phyloP scores from a whole-genome alignment of 2,888 invertebrate species.

The Mimas tiliae region DNA sequence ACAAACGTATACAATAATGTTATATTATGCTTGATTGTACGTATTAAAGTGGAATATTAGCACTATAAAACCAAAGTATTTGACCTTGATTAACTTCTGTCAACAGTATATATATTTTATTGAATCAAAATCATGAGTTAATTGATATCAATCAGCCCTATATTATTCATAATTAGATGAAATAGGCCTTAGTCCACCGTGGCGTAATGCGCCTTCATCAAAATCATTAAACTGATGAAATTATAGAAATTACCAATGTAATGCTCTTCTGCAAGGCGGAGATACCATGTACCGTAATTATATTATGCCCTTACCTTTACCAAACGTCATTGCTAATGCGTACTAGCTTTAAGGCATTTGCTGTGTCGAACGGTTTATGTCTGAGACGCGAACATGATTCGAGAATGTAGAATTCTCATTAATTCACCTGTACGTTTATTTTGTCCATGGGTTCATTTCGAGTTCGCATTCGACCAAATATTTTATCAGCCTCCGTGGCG shows the following conservation, averaged over 20 bases:
- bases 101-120: not conserved
- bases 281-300: not conserved
- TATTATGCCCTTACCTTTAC: not conserved
- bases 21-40: not conserved
- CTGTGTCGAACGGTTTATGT: not conserved
- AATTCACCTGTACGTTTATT: not conserved
- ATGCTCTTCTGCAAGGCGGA: not conserved
- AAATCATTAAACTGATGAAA: not conserved
- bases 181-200: too few relatives aligned
- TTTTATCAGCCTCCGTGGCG: too few relatives aligned
- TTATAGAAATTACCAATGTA: not conserved
- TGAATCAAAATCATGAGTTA: too few relatives aligned
- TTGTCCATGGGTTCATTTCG: not conserved
- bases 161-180: too few relatives aligned
- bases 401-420: not conserved
- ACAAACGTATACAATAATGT: not conserved
- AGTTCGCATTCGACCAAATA: too few relatives aligned
- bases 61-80: conserved; percentile 15
- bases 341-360: conserved; percentile 15
- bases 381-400: not conserved
- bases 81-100: not conserved
- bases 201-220: too few relatives aligned
- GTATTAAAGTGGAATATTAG: conserved; percentile 1
- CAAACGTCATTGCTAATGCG: conserved; percentile 16
- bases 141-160: too few relatives aligned